Evolutionary conservation across 2,888 invertebrate genomes (phyloP).

Genomic region (Cheilosia soror): DNA sequence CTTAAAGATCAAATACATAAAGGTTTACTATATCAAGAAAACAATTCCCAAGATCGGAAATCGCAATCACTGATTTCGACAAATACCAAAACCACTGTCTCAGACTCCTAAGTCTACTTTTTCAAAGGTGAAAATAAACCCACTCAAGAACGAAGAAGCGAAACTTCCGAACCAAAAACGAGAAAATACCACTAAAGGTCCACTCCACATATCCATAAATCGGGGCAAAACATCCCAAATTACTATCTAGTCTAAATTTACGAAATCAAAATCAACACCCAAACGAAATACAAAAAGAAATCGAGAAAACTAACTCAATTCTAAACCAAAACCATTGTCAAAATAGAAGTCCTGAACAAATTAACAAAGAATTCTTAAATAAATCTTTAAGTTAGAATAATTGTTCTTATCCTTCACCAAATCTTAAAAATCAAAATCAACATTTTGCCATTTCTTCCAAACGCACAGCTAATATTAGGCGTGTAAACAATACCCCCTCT

Average conservation of each 20-base stretch:
- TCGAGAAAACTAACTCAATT: background rate
- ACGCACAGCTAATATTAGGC: no score
- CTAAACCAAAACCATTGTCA: background rate
- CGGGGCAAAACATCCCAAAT: background rate
- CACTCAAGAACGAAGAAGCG: no score
- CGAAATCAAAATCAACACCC: background rate
- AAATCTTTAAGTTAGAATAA: background rate
- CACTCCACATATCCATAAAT: background rate
- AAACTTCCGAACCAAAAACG: background rate
- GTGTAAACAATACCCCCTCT: no score
- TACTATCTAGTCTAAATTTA: background rate
- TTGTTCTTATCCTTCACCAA: background rate
- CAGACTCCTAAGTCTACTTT: no score
- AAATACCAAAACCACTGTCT: no score
- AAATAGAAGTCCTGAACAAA: conserved; percentile 9
- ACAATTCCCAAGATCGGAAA: background rate
- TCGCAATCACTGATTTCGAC: no score
- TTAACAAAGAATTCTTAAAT: conserved; percentile 1
- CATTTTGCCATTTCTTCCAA: background rate
- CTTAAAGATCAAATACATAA: background rate
- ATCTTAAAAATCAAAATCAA: background rate
- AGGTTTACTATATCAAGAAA: background rate
- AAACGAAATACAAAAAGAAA: background rate
- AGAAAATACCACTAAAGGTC: background rate
- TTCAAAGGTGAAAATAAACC: no score